Percentiles rank a stretch among this genome's conserved stretches.
phyloP scores from a whole-genome alignment of 2,797 vertebrate species.

The Trematomus bernacchii region DNA sequence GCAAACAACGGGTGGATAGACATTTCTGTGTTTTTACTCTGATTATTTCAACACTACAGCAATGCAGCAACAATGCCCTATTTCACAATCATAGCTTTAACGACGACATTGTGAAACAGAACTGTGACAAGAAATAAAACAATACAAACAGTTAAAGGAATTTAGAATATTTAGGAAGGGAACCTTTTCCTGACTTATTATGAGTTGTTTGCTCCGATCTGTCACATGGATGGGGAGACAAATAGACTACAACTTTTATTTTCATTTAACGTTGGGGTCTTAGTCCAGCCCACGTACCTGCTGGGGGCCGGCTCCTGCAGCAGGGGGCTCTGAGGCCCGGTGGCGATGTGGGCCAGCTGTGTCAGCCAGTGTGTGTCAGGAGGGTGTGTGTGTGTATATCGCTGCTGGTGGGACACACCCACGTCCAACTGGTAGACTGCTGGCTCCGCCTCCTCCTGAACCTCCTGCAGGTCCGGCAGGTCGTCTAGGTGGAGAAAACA shows the following conservation, averaged over 20 bases:
- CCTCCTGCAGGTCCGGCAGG: slow-evolving; percentile 95
- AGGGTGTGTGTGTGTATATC: slow-evolving; percentile 44
- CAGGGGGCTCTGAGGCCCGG: slow-evolving; percentile 95
- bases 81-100: too few relatives aligned
- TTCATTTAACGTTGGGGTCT: background rate
- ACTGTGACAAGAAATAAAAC: background rate
- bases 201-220: background rate
- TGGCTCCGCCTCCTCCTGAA: slow-evolving; percentile 89
- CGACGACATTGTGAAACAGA: background rate
- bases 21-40: too few relatives aligned
- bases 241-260: too few relatives aligned
- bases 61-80: too few relatives aligned
- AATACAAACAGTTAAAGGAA: background rate
- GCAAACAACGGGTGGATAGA: background rate
- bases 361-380: slow-evolving; percentile 95
- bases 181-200: background rate
- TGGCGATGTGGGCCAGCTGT: slow-evolving; percentile 97
- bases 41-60: too few relatives aligned
- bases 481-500: slow-evolving; percentile 86
- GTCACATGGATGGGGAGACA: too few relatives aligned
- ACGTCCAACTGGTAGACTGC: slow-evolving; percentile 89
- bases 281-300: slow-evolving; percentile 53
- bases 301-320: slow-evolving; percentile 83
- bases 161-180: background rate
- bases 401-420: slow-evolving; percentile 93